Percentiles rank a stretch among this genome's conserved stretches.
phyloP scores from a whole-genome alignment of 2,113 vertebrate genomes.

The Anarhynchus alexandrinus region DNA sequence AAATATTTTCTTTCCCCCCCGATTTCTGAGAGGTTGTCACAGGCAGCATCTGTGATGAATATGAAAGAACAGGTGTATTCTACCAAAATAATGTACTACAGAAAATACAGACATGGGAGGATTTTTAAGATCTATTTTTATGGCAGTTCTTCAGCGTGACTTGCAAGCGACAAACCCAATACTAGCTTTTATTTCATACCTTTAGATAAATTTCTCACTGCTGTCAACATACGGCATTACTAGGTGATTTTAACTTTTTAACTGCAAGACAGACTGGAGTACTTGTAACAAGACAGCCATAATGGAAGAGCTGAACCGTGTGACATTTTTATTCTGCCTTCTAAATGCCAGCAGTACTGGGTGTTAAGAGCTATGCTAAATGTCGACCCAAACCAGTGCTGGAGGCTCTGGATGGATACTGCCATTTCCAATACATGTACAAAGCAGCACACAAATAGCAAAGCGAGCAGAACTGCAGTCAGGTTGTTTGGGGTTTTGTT shows the following conservation, averaged over 20 bases:
- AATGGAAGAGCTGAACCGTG: background rate
- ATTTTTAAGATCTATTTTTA: background rate
- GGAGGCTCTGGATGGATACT: background rate
- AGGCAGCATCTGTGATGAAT: background rate
- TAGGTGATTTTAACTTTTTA: background rate
- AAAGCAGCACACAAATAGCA: background rate
- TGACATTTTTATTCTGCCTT: background rate
- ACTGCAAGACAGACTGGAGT: background rate
- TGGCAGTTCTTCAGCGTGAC: background rate
- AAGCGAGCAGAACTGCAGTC: background rate
- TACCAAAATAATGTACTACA: background rate
- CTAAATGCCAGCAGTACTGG: background rate
- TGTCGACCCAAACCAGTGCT: background rate
- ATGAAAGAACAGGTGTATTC: background rate
- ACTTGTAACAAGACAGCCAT: background rate
- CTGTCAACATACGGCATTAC: background rate
- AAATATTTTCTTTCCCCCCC: background rate
- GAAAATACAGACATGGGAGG: background rate
- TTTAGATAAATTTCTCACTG: background rate
- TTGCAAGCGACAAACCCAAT: fast-evolving
- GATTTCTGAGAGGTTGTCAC: background rate
- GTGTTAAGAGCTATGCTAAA: background rate
- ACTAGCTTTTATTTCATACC: background rate
- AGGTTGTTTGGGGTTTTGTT: background rate
- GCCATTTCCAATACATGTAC: background rate